Percentiles rank a stretch among this genome's conserved stretches.
These are phyloP conservation scores for Hypomecis punctinalis DNA, from an alignment of 2,888 invertebrate genomes.

Conservation along the genomic window DNA sequence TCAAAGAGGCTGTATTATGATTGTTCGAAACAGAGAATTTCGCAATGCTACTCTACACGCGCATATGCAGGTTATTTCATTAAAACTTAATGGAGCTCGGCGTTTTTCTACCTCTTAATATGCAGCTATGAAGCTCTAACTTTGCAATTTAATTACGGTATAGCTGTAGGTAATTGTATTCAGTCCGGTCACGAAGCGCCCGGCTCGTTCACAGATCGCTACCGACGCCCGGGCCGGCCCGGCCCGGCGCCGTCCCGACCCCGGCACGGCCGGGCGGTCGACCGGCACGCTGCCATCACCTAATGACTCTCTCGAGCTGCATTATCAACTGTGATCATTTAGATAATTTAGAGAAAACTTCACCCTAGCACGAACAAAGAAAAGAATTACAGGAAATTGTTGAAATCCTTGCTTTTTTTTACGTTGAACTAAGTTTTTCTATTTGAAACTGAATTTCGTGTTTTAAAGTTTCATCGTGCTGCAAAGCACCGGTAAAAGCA, in stretches of 20 bases:
- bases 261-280: slow-evolving; percentile 36
- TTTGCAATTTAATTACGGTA: slow-evolving; percentile 70
- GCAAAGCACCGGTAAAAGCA: slow-evolving; percentile 18
- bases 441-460: slow-evolving; percentile 9
- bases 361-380: slow-evolving; percentile 3
- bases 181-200: slow-evolving; percentile 53
- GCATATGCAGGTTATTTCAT: slow-evolving; percentile 53
- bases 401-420: background rate
- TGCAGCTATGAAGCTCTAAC: slow-evolving; percentile 64
- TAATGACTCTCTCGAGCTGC: slow-evolving; percentile 53
- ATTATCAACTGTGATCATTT: slow-evolving; percentile 55
- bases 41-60: slow-evolving; percentile 33
- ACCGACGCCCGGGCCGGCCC: slow-evolving; percentile 36
- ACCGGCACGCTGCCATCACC: slow-evolving; percentile 40
- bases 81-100: slow-evolving; percentile 58
- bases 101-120: slow-evolving; percentile 63
- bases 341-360: slow-evolving; percentile 38
- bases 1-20: slow-evolving; percentile 5
- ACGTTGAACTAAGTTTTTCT: background rate
- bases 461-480: slow-evolving; percentile 17
- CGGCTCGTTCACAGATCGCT: slow-evolving; percentile 55
- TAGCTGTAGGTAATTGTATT: slow-evolving; percentile 61
- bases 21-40: slow-evolving; percentile 27
- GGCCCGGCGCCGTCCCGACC: slow-evolving; percentile 18
- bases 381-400: slow-evolving; percentile 4